These are phyloP conservation scores for Tolypeutes matacus DNA, from an alignment of 2,797 vertebrate species.

Conservation along the genomic window DNA sequence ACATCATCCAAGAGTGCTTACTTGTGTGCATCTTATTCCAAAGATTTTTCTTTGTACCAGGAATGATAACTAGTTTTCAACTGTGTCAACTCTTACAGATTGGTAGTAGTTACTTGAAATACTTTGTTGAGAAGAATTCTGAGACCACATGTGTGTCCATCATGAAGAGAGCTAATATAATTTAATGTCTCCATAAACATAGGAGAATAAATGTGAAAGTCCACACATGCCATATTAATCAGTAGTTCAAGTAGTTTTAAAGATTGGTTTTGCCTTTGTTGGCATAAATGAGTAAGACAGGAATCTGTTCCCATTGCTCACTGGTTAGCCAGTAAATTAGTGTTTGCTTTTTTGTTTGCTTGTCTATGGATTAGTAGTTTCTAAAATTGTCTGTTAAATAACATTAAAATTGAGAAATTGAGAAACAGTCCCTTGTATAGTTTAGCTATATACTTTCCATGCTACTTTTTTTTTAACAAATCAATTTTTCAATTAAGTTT, in stretches of 20 bases:
- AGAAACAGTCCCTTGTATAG: background rate
- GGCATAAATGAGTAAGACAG: background rate
- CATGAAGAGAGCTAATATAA: background rate
- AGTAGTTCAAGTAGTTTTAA: background rate
- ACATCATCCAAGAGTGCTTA: background rate
- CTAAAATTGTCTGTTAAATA: too few relatives aligned
- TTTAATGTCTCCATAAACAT: rapidly evolving
- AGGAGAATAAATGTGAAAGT: background rate
- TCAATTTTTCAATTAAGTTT: too few relatives aligned
- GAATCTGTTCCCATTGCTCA: background rate
- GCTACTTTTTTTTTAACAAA: background rate
- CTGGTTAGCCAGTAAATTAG: background rate
- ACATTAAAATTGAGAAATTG: background rate
- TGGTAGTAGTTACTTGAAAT: background rate
- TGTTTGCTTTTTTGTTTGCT: background rate
- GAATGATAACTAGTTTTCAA: background rate
- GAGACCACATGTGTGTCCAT: background rate
- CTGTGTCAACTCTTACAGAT: background rate
- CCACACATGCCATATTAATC: too few relatives aligned
- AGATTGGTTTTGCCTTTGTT: background rate
- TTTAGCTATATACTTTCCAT: constrained; percentile 30
- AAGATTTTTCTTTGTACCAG: background rate
- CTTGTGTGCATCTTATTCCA: background rate
- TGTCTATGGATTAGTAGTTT: constrained; percentile 14
- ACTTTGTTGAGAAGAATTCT: background rate